phyloP scores from a whole-genome alignment of 2,797 vertebrate species.

The Sternarchorhynchus goeldii region DNA sequence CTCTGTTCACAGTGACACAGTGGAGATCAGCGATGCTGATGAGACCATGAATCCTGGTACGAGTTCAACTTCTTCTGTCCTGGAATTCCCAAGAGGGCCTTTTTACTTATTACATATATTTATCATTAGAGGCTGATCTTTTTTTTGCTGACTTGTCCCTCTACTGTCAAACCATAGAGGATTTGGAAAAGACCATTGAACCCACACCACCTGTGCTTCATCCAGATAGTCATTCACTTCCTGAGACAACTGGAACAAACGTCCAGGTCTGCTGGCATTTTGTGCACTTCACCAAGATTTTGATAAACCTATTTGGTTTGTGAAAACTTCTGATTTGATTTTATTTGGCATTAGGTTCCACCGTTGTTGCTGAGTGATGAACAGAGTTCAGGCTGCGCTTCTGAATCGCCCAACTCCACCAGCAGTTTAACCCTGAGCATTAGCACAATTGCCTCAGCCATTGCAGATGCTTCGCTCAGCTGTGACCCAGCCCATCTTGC shows the following conservation, averaged over 20 bases:
- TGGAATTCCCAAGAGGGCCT: neutral
- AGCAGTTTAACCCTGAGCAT: constrained; percentile 80
- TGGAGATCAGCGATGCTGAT: constrained; percentile 68
- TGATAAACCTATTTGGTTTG: neutral
- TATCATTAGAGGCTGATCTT: neutral
- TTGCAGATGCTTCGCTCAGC: constrained; percentile 88
- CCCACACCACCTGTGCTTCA: constrained; percentile 55
- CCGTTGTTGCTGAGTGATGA: neutral
- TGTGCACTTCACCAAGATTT: neutral
- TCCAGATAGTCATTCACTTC: constrained; percentile 53
- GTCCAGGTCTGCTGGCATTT: constrained; percentile 6
- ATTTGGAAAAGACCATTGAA: constrained; percentile 75
- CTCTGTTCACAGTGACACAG: constrained; percentile 64
- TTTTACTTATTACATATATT: neutral
- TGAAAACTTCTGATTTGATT: neutral
- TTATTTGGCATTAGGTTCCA: constrained; percentile 33
- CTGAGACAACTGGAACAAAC: constrained; percentile 34
- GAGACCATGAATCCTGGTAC: constrained; percentile 81
- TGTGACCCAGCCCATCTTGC: constrained; percentile 89
- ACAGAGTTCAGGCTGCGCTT: constrained; percentile 47
- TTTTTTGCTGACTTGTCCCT: neutral
- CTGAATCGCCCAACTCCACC: constrained; percentile 56
- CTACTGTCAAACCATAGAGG: constrained; percentile 63
- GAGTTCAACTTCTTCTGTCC: constrained; percentile 12
- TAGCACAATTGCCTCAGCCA: constrained; percentile 92